Base-by-base conservation (phyloP, 2,888 invertebrate genomes). In the Dicyrtomina minuta region DNA sequence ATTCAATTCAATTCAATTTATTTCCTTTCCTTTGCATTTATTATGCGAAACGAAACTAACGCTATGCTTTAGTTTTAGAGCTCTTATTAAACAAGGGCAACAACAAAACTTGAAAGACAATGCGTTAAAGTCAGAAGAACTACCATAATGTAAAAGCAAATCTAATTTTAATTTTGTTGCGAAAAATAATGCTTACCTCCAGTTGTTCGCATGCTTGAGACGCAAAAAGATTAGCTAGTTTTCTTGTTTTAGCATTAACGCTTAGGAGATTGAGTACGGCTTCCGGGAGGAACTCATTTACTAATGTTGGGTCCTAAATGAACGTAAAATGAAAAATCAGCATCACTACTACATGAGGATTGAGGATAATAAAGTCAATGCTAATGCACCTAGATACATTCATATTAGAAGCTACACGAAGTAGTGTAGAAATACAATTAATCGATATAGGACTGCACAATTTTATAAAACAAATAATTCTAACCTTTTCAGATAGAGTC, bases 201-300 rank as follows among this genome's bases (percentile, higher is more conserved):
- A 73, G 49, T 46, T 60, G 53, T 13, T 71, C 39, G 27, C 69
- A 73, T 49, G 68, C 72, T 10, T 62, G 43, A 2, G 46, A 10
- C 6, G 65, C 68, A 60, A 66, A 75, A 2, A 49, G 66, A 26
- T 33, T 51, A 12, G 77, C 75, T 24, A 73, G 44, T 27, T 69
- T 74, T 43, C 75, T 70, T 12, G 76, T 72, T 65, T 75, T 75
- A 1, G 72, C 70, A 58, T 78, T 78, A 0, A 74, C 73, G 51
- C 76, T 78, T 2, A 75, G 46, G 27, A 78, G 62, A 69, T 75
- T 75, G 12, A 77, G 46, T 41, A 78, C 74, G 2, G 72, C 74
- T 69, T 78, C 78, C 3, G 73, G 72, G 13, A 78, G 65, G 51
- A 78, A 78, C n/a, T 72, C 70, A 20, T 62, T 58, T 10, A 71